Conservation (phyloP, 2,888 invertebrate species). For the Coenonympha arcania region DNA sequence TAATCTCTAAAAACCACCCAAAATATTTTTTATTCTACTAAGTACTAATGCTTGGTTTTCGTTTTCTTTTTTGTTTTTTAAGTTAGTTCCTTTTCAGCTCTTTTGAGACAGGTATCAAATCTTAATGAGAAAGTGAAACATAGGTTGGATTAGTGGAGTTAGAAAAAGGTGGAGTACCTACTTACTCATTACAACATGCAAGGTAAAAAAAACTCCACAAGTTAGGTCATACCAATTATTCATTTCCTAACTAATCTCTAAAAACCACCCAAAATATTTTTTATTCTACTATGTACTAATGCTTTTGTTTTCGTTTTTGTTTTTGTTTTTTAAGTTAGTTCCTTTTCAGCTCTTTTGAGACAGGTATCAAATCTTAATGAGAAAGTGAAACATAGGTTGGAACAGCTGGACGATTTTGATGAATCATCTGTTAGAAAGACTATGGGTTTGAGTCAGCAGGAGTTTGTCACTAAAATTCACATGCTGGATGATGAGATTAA, state of each 20-base stretch:
- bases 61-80: conserved; percentile 46
- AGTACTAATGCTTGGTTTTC: conserved; percentile 22
- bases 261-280: too few species aligned
- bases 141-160: too few species aligned
- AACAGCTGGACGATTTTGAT: conserved; percentile 96
- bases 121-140: conserved; percentile 91
- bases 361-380: conserved; percentile 87
- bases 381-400: conserved; percentile 90
- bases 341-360: conserved; percentile 82
- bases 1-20: too few species aligned
- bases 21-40: background rate
- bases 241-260: too few species aligned
- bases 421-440: conserved; percentile 90
- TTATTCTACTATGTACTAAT: conserved; percentile 15
- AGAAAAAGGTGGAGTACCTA: too few species aligned
- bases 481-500: conserved; percentile 93
- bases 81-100: conserved; percentile 76
- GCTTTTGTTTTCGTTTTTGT: conserved; percentile 29
- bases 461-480: conserved; percentile 90
- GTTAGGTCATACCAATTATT: too few species aligned
- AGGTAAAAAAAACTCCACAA: too few species aligned
- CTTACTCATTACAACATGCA: too few species aligned
- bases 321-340: conserved; percentile 63
- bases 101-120: conserved; percentile 86
- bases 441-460: conserved; percentile 92